Conservation (phyloP, 2,888 invertebrate genomes). For the Limenitis arthemis region DNA sequence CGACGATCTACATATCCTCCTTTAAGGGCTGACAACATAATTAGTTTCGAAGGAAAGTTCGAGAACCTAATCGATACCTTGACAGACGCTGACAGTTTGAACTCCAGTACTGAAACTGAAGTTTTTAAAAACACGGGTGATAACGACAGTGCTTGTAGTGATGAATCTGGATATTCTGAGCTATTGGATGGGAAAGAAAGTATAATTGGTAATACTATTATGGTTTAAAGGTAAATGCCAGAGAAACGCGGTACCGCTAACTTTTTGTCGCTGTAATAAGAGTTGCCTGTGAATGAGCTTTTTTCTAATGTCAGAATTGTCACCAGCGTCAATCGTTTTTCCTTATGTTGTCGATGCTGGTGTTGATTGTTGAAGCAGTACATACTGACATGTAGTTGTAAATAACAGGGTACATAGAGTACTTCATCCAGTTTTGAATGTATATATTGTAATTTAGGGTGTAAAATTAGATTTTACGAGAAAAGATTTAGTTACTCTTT, state of each 20-base stretch:
- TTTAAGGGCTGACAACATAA: slow-evolving; percentile 40
- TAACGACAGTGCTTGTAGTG: slow-evolving; percentile 87
- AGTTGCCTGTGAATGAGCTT: neutral
- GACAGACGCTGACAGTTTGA: slow-evolving; percentile 53
- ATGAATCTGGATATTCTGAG: slow-evolving; percentile 94
- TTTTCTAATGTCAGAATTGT: no score
- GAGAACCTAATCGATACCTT: slow-evolving; percentile 59
- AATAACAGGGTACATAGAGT: slow-evolving; percentile 43
- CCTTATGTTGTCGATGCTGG: no score
- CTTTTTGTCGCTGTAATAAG: neutral
- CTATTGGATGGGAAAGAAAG: slow-evolving; percentile 72
- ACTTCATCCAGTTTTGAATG: slow-evolving; percentile 50
- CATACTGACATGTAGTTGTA: slow-evolving; percentile 31
- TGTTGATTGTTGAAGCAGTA: slow-evolving; percentile 1
- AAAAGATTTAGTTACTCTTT: slow-evolving; percentile 9
- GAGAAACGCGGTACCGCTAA: slow-evolving; percentile 20
- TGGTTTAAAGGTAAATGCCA: slow-evolving; percentile 43
- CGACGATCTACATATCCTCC: slow-evolving; percentile 64
- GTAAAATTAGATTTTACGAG: slow-evolving; percentile 30
- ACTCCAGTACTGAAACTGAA: slow-evolving; percentile 59
- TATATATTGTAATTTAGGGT: slow-evolving; percentile 47
- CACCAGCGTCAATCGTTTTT: no score
- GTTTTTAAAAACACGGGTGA: slow-evolving; percentile 71
- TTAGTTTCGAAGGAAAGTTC: slow-evolving; percentile 51
- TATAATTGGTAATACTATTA: slow-evolving; percentile 63